A percentile compares a stretch with the other conserved stretches of the same genome.
phyloP scores from a whole-genome alignment of 2,888 invertebrate genomes.

The Caprella mutica region DNA sequence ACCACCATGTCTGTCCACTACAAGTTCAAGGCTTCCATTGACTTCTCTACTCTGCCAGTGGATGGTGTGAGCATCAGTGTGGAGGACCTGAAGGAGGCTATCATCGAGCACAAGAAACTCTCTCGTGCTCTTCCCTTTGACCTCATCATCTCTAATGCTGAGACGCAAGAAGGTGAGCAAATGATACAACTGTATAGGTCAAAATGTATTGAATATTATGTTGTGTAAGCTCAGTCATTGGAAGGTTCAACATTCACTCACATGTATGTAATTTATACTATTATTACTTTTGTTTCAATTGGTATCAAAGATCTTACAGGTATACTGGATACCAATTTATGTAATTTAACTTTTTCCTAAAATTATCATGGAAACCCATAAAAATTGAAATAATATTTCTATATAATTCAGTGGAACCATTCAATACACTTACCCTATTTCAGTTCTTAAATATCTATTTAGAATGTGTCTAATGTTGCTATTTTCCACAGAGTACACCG shows the following conservation, averaged over 20 bases:
- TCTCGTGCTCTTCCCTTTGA: constrained; percentile 91
- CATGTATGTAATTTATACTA: background rate
- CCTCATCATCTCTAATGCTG: constrained; percentile 89
- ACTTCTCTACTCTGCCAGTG: constrained; percentile 91
- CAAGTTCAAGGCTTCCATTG: constrained; percentile 92
- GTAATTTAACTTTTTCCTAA: too few species aligned
- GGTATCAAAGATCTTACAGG: background rate
- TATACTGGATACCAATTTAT: too few species aligned
- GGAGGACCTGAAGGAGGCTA: constrained; percentile 85
- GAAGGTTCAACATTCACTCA: background rate
- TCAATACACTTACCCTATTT: too few species aligned
- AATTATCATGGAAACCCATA: too few species aligned
- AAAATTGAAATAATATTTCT: too few species aligned
- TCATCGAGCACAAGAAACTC: constrained; percentile 86
- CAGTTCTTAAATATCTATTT: too few species aligned
- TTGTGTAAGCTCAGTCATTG: background rate
- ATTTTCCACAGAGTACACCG: constrained; percentile 64
- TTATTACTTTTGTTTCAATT: background rate
- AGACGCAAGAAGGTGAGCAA: constrained; percentile 84
- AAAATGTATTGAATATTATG: too few species aligned
- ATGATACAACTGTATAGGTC: too few species aligned
- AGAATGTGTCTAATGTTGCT: too few species aligned
- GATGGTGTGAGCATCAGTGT: constrained; percentile 94
- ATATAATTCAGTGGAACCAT: too few species aligned
- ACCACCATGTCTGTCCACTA: constrained; percentile 99